Base-by-base conservation (phyloP, 2,888 invertebrate species). In the Epinotia ramella region DNA sequence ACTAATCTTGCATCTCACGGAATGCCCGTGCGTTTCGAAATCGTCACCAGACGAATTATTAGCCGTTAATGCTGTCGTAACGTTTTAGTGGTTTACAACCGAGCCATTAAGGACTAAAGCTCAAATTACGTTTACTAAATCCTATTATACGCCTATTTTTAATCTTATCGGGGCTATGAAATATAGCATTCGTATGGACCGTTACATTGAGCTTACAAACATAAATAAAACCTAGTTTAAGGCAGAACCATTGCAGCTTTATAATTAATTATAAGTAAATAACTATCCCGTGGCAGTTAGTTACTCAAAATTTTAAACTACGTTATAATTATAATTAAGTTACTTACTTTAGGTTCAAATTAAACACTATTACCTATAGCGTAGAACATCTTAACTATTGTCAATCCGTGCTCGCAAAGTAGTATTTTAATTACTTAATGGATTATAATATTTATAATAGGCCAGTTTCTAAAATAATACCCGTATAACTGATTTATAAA, bases 21-120 rank as follows among this genome's bases (percentile, higher is more conserved):
- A 91, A 90, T 89, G 89, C 82, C 87, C 81, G 82, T 79, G 79
- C 81, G 87, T 93, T 93, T 88, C 87, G 90, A 87, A 92, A 92
- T 90, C 88, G 87, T 89, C 89, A 87, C 86, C 83, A 85, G 83
- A 86, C 87, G 88, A 89, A 89, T 90, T 91, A 92, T 91, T 89
- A 89, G 86, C 87, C 84, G 89, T 89, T 91, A 92, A 91, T 89
- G 87, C 81, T 80, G 85, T 88, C 86, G 87, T 89, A 89, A 87
- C 84, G 77, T 88, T 91, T 90, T 87, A 89, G 84, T 87, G 86
- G 86, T 88, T 88, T 88, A 89, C 86, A 87, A 85, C 84, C 82
- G 77, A 79, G 81, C 83, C 88, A 88, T 88, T 91, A 90, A 89
- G 87, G 82, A 86, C 81, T 80, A 84, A 86, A 86, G 87, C 86